Evolutionary conservation across 1,140 invertebrate genomes (phyloP).

Genomic region (Pogonus chalceus): DNA sequence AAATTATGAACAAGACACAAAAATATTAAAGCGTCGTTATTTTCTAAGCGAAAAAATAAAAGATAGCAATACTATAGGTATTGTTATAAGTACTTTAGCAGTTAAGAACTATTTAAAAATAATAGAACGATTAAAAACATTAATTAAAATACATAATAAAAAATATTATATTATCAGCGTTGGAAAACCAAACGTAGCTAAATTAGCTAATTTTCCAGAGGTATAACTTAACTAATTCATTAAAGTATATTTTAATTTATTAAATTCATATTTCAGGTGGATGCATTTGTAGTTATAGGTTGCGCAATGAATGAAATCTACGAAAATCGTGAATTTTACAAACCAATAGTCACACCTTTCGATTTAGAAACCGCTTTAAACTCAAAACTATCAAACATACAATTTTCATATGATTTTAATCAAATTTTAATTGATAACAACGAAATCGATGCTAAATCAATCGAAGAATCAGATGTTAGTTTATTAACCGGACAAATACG

Average conservation of each 20-base stretch:
- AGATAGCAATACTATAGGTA: conserved; percentile 76
- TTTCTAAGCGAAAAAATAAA: conserved; percentile 81
- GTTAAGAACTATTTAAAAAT: conserved; percentile 70
- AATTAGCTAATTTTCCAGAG: conserved; percentile 88
- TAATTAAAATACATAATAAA: conserved; percentile 64
- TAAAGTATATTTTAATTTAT: conserved; percentile 9
- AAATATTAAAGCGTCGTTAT: conserved; percentile 65
- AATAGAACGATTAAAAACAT: conserved; percentile 61
- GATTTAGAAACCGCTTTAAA: conserved; percentile 87
- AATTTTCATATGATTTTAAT: conserved; percentile 38
- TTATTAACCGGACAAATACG: conserved; percentile 56
- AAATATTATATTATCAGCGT: conserved; percentile 86
- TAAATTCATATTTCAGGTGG: conserved; percentile 51
- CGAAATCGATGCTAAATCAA: conserved; percentile 17
- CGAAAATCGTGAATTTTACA: conserved; percentile 76
- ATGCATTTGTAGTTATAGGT: conserved; percentile 81
- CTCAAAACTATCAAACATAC: conserved; percentile 27
- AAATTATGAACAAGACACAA: conserved; percentile 37
- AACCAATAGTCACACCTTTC: conserved; percentile 83
- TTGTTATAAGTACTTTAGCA: conserved; percentile 79
- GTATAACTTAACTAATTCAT: conserved; percentile 34
- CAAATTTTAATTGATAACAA: conserved; percentile 32
- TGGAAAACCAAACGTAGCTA: conserved; percentile 84
- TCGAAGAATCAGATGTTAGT: conserved; percentile 47
- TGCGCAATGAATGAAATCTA: conserved; percentile 82